A percentile compares a stretch with the other conserved stretches of the same genome.
These are phyloP conservation scores for Rostratula benghalensis DNA, from an alignment of 2,113 vertebrate genomes.

Conservation along the genomic window DNA sequence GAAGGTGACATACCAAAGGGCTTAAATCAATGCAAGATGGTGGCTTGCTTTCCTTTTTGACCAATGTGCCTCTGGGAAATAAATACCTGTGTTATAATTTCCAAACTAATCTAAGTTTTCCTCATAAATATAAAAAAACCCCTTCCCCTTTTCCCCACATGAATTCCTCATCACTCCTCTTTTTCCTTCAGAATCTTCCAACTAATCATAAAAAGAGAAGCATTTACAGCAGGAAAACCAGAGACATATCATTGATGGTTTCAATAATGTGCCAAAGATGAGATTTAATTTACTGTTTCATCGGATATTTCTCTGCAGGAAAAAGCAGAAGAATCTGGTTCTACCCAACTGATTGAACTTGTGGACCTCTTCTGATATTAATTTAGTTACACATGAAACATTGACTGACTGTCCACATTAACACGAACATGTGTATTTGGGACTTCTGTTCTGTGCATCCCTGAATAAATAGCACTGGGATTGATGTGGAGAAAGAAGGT, in stretches of 20 bases:
- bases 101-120: constrained; percentile 19
- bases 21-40: background rate
- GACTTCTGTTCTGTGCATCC: background rate
- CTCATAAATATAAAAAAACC: background rate
- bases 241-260: background rate
- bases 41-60: constrained; percentile 22
- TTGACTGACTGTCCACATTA: background rate
- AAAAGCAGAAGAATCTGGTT: background rate
- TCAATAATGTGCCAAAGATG: constrained; percentile 7
- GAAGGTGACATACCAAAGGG: background rate
- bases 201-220: background rate
- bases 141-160: background rate
- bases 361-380: background rate
- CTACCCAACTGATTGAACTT: constrained; percentile 6
- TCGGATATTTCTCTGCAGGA: background rate
- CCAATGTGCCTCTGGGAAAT: background rate
- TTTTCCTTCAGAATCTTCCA: background rate
- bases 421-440: background rate
- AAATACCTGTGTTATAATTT: background rate
- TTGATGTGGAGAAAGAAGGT: background rate
- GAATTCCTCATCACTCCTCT: background rate
- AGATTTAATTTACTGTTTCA: background rate
- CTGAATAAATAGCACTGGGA: background rate
- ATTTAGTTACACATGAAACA: background rate
- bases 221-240: background rate